Conservation (phyloP, 2,113 vertebrate species). For the Lamprotornis superbus region DNA sequence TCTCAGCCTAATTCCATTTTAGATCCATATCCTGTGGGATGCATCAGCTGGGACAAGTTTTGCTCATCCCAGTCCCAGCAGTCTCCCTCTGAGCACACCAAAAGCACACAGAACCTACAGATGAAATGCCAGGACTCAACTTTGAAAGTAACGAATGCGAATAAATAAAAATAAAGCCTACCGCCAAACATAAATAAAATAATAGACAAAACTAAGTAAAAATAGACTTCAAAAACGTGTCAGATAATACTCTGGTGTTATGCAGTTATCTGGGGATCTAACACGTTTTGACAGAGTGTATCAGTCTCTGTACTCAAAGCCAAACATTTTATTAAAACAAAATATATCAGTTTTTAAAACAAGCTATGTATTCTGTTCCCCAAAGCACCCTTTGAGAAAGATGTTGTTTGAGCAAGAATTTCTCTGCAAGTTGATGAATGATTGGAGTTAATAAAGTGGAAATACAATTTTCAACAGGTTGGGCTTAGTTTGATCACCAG, state of each 20-base stretch:
- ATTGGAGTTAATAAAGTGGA: conserved; percentile 57
- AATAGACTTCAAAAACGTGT: conserved; percentile 57
- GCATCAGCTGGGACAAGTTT: background rate
- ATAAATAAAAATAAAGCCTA: conserved; percentile 47
- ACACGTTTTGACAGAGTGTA: conserved; percentile 64
- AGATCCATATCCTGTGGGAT: background rate
- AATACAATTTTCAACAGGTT: conserved; percentile 57
- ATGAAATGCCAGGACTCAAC: background rate
- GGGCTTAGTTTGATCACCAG: conserved; percentile 49
- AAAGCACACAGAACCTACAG: background rate
- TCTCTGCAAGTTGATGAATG: conserved; percentile 39
- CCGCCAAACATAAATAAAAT: conserved; percentile 47
- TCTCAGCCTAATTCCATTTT: background rate
- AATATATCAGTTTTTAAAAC: conserved; percentile 63
- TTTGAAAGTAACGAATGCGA: conserved; percentile 10
- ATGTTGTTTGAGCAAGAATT: conserved; percentile 33
- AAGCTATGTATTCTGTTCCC: conserved; percentile 42
- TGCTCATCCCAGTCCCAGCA: background rate
- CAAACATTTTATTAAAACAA: conserved; percentile 70
- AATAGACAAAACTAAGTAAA: conserved; percentile 53
- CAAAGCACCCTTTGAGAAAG: conserved; percentile 36
- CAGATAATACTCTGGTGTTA: conserved; percentile 59
- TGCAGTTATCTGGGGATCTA: conserved; percentile 60
- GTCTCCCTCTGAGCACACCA: background rate
- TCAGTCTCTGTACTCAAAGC: conserved; percentile 50